phyloP scores from a whole-genome alignment of 2,888 invertebrate genomes.

The Reticulitermes lucifugus region DNA sequence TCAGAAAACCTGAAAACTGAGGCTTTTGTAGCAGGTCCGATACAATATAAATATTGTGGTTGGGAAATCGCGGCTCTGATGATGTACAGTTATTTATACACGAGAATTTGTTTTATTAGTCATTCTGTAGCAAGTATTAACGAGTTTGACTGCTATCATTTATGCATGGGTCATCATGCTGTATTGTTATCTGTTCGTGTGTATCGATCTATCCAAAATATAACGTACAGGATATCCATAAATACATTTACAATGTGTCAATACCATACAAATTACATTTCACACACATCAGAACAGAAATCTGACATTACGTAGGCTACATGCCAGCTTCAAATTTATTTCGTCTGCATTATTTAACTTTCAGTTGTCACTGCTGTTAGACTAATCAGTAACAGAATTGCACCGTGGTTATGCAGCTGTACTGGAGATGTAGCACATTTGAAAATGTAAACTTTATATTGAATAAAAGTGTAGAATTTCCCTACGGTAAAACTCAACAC shows the following conservation, averaged over 20 bases:
- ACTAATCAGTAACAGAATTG: neutral
- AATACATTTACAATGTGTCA: neutral
- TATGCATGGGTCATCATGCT: neutral
- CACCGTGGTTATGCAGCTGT: too few species aligned
- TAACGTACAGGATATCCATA: conserved; percentile 2
- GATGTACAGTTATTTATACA: conserved; percentile 25
- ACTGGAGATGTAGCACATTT: too few species aligned
- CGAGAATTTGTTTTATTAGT: conserved; percentile 30
- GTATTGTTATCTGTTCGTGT: conserved; percentile 10
- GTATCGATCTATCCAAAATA: neutral
- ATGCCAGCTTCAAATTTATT: neutral
- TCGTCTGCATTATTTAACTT: neutral
- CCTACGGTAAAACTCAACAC: too few species aligned
- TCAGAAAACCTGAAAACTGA: conserved; percentile 16
- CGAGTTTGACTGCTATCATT: neutral
- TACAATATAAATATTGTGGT: conserved; percentile 36
- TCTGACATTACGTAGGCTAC: neutral
- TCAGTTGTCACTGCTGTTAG: neutral
- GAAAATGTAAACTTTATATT: too few species aligned
- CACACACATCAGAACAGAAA: neutral
- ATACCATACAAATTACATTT: neutral
- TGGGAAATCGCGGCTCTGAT: neutral
- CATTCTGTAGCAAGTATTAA: conserved; percentile 16
- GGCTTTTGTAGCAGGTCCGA: neutral
- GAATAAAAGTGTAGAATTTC: too few species aligned